phyloP scores from a whole-genome alignment of 2,797 vertebrate genomes.

The Trachops cirrhosus region DNA sequence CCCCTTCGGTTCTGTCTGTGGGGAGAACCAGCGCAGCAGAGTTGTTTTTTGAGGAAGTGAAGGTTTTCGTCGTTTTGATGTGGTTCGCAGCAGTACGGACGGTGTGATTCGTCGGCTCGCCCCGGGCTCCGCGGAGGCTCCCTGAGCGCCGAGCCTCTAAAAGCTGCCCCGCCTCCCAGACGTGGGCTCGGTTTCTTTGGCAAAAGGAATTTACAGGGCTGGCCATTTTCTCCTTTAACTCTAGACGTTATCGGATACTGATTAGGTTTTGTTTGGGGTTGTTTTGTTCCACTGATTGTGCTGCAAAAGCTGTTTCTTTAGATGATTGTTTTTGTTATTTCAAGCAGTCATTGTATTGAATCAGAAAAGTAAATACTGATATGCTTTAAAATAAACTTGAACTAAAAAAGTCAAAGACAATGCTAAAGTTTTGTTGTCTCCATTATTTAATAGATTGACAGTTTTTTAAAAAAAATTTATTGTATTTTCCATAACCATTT shows the following conservation, averaged over 20 bases:
- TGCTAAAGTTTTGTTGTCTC: not conserved
- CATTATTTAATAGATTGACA: not conserved
- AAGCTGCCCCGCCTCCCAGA: too few species aligned
- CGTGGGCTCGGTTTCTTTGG: not conserved
- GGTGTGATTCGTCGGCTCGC: too few species aligned
- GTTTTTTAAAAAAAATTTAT: not conserved
- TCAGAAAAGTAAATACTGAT: constrained; percentile 13
- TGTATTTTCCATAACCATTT: too few species aligned
- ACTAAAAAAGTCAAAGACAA: not conserved
- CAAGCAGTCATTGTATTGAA: not conserved
- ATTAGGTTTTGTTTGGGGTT: not conserved
- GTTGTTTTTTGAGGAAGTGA: too few species aligned
- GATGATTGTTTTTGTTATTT: not conserved
- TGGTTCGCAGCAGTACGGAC: accelerated
- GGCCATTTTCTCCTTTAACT: not conserved
- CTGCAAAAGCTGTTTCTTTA: not conserved
- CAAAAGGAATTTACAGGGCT: not conserved
- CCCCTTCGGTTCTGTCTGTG: accelerated
- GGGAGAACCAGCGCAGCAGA: too few species aligned
- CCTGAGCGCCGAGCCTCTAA: too few species aligned
- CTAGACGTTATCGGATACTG: not conserved
- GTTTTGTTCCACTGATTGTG: not conserved
- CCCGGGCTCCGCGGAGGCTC: too few species aligned
- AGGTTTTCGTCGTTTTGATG: accelerated
- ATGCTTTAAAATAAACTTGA: not conserved